Evolutionary conservation across 2,888 invertebrate genomes (phyloP).

Genomic region (Acronicta leporina): DNA sequence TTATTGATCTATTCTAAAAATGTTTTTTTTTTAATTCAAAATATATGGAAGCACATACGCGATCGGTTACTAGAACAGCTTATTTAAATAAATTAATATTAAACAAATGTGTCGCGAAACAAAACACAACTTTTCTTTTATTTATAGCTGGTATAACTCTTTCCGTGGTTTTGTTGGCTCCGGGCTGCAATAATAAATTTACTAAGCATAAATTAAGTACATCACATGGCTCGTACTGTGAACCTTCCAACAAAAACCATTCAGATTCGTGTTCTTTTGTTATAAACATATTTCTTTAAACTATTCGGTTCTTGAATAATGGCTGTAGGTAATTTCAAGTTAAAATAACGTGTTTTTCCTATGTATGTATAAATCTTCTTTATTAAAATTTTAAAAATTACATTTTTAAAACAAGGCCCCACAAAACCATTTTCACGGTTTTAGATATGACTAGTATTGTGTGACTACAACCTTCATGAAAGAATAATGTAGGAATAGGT

Average conservation of each 20-base stretch:
- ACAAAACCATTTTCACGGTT: no score
- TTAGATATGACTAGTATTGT: no score
- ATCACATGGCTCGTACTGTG: constrained; percentile 62
- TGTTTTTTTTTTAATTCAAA: no score
- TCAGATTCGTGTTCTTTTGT: constrained; percentile 46
- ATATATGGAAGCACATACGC: not conserved
- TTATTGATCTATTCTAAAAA: no score
- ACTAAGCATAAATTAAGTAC: constrained; percentile 70
- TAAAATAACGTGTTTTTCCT: no score
- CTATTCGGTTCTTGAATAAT: constrained; percentile 1
- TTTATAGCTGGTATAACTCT: constrained; percentile 72
- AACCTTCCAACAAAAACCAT: constrained; percentile 56
- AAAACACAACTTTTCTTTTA: constrained; percentile 65
- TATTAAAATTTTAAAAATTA: no score
- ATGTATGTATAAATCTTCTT: no score
- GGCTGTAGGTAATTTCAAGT: not conserved
- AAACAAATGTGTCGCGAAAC: constrained; percentile 42
- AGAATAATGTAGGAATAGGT: no score
- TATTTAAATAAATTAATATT: constrained; percentile 34
- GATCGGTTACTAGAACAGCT: constrained; percentile 10
- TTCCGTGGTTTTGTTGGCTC: constrained; percentile 70
- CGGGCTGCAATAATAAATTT: constrained; percentile 72
- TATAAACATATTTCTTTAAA: constrained; percentile 29
- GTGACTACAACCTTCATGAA: no score
- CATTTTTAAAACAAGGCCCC: no score